Conservation (phyloP, 2,888 invertebrate genomes). For the Epiblema foenella region DNA sequence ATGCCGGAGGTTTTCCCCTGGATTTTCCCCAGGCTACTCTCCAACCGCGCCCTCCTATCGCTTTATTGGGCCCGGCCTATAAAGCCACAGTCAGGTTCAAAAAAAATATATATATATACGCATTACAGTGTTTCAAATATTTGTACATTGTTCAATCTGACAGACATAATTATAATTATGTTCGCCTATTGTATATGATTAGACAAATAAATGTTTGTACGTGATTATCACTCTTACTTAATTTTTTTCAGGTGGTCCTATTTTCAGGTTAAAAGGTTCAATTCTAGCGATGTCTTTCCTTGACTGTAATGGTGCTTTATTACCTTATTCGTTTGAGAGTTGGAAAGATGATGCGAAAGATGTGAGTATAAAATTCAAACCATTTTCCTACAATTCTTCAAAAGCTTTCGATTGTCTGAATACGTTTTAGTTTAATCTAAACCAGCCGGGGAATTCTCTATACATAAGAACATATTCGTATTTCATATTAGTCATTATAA, state of each 20-base stretch:
- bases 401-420: conserved; percentile 8
- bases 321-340: conserved; percentile 95
- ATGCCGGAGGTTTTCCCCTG: too few species aligned
- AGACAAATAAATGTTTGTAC: neutral
- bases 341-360: conserved; percentile 96
- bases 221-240: neutral
- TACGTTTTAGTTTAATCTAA: neutral
- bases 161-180: too few species aligned
- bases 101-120: too few species aligned
- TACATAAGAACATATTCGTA: neutral
- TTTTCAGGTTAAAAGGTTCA: conserved; percentile 98
- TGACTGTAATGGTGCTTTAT: conserved; percentile 96
- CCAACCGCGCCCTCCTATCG: too few species aligned
- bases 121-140: neutral
- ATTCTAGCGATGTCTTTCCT: conserved; percentile 97
- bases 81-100: too few species aligned
- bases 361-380: conserved; percentile 61
- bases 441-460: neutral
- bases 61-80: too few species aligned
- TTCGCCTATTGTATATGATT: too few species aligned
- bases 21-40: too few species aligned
- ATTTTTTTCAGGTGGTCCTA: conserved; percentile 91
- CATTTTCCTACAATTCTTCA: too few species aligned
- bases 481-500: neutral
- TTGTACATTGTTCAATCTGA: too few species aligned